Evolutionary conservation across 1,140 invertebrate genomes (phyloP).

Genomic region (Platorchestia sp.): DNA sequence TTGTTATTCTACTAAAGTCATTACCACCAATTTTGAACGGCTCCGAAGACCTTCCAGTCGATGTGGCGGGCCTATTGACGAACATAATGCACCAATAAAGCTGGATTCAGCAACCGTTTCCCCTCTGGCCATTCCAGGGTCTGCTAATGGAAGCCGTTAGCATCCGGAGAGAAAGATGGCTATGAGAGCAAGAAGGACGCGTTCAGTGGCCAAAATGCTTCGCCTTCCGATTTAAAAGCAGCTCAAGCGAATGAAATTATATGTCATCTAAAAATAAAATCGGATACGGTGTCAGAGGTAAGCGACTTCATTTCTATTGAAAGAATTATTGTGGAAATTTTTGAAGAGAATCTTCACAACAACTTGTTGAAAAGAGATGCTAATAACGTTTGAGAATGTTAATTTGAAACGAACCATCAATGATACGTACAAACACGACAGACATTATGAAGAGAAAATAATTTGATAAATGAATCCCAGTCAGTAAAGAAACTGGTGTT

Average conservation of each 20-base stretch:
- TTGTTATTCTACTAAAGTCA: slow-evolving; percentile 45
- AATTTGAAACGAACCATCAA: background rate
- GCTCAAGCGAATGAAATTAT: background rate
- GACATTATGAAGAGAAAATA: background rate
- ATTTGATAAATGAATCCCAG: background rate
- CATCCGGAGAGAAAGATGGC: slow-evolving; percentile 27
- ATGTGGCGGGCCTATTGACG: slow-evolving; percentile 47
- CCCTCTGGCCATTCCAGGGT: slow-evolving; percentile 4
- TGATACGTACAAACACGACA: background rate
- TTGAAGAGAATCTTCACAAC: background rate
- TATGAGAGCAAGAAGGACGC: background rate
- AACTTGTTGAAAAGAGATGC: background rate
- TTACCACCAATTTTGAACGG: slow-evolving; percentile 46
- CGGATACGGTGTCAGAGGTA: background rate
- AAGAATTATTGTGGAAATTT: background rate
- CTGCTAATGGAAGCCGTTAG: slow-evolving; percentile 51
- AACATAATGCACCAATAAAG: slow-evolving; percentile 49
- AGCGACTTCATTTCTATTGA: background rate
- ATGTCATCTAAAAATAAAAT: background rate
- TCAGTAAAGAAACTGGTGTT: background rate
- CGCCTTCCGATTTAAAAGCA: background rate
- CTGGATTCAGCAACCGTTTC: slow-evolving; percentile 43
- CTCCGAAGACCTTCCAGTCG: slow-evolving; percentile 40
- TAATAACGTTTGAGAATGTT: background rate
- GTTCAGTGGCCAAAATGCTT: background rate